Evolutionary conservation across 2,797 vertebrate genomes (phyloP), one percentile per base, ranked within the genome.

Genomic region (Chelonia mydas): DNA sequence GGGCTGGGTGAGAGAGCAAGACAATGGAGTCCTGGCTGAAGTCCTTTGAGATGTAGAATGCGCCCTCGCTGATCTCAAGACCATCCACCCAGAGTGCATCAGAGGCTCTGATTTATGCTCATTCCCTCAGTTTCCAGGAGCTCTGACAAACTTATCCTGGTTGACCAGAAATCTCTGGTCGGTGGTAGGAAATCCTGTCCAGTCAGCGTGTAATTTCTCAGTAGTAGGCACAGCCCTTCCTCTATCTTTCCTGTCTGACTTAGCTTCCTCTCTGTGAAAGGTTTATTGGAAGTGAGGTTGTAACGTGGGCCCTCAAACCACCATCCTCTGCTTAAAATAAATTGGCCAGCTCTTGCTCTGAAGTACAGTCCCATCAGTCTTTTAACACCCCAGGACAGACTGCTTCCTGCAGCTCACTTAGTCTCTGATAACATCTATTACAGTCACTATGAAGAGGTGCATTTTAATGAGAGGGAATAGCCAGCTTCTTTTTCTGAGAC

Each of bases 91-190:
- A 86, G 51, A 83, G 54, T 86, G 72, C 83, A 72, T 85, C 10
- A 86, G 17, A 89, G 91, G 13, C 2, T 76, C 0, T 1, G 79
- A 74, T 77, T 41, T 92, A 59, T 90, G 72, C 79, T 92, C 78
- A 23, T 90, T 68, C 33, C 33, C 17, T 11, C 41, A 41, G 93
- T 89, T 94, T 90, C 80, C 78, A 85, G n/a, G 92, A 92, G 87
- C 21, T 94, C 55, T 95, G 90, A 89, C 90, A 96, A 94, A 87
- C 90, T 81, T 89, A 72, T 45, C 57, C 61, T 90, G 13, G 1
- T 53, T 88, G 90, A 91, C 82, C 90, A 82, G 92, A 83, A 74
- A 84, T 85, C 61, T 90, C n/a, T 89, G 94, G 19, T 23, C 3
- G n/a, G 2, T 41, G 37, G 19, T 72, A 41, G 81, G 88, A 95